Base-by-base conservation (phyloP, 2,888 invertebrate species). In the Cancer borealis region DNA sequence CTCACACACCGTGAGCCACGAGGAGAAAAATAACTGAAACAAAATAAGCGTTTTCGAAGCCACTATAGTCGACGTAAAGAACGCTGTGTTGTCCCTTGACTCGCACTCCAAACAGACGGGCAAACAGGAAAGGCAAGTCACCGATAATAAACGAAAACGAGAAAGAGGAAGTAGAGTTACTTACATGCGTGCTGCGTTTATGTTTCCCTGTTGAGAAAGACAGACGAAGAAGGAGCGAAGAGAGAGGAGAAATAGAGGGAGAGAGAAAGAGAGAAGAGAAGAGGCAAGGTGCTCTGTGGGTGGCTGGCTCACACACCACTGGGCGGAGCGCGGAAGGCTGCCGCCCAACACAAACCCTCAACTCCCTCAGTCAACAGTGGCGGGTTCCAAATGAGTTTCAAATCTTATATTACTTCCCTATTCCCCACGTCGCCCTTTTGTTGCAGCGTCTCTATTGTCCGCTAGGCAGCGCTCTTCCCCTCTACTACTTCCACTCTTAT, bases 361-460 rank as follows among this genome's bases (percentile, higher is more conserved):
- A 79, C 73, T 79, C 73, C 73, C 73, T 79, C 73, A 79, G 73
- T 79, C 73, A 79, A 79, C 73, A 79, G 73, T 26, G 73, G 73
- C 73, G 73, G 73, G 73, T n/a, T 79, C 73, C 8, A 79, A 79
- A 79, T 79, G 73, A 79, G 73, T 79, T 79, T 79, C 73, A 79
- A 79, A 79, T 79, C 30, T 79, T 10, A 79, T 79, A 79, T 79
- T 79, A 79, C 73, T 79, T 79, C 73, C 73, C n/a, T 0, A 30
- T n/a, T 60, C 21, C 2, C 60, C 60, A 21, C 60, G 21, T 21
- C 10, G 26, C 26, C 26, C 73, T 79, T 79, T 79, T 79, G 73
- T 79, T 79, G 73, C 26, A 79, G 6, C 10, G 73, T 79, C 73
- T 79, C n/a, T 79, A 26, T 79, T 79, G 73, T 79, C 73, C 73